Evolutionary conservation across 2,797 vertebrate species (phyloP).

Genomic region (Antennarius maculatus): DNA sequence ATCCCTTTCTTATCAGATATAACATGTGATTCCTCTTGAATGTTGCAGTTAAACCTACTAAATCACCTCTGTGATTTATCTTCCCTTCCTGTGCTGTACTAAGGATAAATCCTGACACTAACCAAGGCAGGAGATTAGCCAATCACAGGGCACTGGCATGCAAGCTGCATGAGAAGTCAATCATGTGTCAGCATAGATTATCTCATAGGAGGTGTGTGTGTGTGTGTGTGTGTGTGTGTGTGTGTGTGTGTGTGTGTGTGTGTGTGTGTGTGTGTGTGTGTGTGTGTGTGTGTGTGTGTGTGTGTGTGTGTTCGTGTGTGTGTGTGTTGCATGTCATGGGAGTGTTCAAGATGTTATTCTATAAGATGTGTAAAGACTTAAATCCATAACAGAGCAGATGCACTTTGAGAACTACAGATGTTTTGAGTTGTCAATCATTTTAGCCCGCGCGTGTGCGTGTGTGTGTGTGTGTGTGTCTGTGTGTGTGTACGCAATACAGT

Average conservation of each 20-base stretch:
- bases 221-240: slow-evolving; percentile 7
- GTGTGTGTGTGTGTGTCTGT: background rate
- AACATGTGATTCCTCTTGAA: background rate
- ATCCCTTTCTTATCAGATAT: background rate
- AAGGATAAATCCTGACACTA: slow-evolving; percentile 23
- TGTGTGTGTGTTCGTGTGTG: background rate
- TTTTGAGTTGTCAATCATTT: slow-evolving; percentile 46
- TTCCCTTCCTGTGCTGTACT: slow-evolving; percentile 1
- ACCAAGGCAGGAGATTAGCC: slow-evolving; percentile 31
- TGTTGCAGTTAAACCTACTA: background rate
- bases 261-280: background rate
- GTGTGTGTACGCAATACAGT: slow-evolving; percentile 39
- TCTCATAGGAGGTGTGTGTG: slow-evolving; percentile 14
- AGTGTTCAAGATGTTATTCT: slow-evolving; percentile 1
- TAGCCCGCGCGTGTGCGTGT: background rate
- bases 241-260: background rate
- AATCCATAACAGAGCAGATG: slow-evolving; percentile 36
- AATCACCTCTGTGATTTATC: slow-evolving; percentile 22
- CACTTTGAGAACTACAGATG: slow-evolving; percentile 34
- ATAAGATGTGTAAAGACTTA: slow-evolving; percentile 22
- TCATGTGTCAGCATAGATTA: slow-evolving; percentile 17
- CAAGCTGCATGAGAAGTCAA: slow-evolving; percentile 15
- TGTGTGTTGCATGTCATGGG: slow-evolving; percentile 3
- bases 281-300: slow-evolving; percentile 11
- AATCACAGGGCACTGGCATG: slow-evolving; percentile 18